Base-by-base conservation (phyloP, 2,888 invertebrate species). In the Drosophila hamatofila region DNA sequence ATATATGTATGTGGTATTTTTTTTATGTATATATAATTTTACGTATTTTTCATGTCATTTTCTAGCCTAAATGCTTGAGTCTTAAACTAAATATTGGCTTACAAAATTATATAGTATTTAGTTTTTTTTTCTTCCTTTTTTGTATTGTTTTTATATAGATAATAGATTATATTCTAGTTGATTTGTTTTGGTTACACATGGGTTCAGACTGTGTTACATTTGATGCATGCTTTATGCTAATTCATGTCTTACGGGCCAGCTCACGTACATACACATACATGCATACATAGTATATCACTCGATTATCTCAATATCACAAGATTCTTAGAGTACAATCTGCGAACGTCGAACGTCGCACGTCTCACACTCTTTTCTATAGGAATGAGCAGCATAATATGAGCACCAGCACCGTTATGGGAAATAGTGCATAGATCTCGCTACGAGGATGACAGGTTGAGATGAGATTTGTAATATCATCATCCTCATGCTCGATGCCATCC, bases 321-420 rank as follows among this genome's bases (percentile, higher is more conserved):
- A 75, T 66, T 83, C 54, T 61, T 25, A 56, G 55, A 61, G 58
- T 65, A 61, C 39, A 39, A 54, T 18, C 23, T 56, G 59, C 18
- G 42, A 44, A 44, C 46, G 30, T 14, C 14, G 9, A 27, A 23
- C 23, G 14, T 23, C 42, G 16, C 9, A 46, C 48, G n/a, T n/a
- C n/a, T n/a, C n/a, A n/a, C n/a, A n/a, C n/a, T 27, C n/a, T 18
- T 21, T 39, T 39, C 83, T 95, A 97, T 93, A 97, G 94, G 94
- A 97, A 97, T 86, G 97, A 96, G 94, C 96, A 97, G 84, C 95
- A 94, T 60, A 97, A 93, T 90, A 97, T 95, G 57, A 97, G 93
- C 89, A 97, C 94, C 72, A 97, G 93, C 74, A 97, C 96, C 42
- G 96, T 92, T 75, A 97, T 94, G 33, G 97, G 97, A 88, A 97